A percentile compares a stretch with the other conserved stretches of the same genome.
These are phyloP conservation scores for Staurois parvus DNA, from an alignment of 2,797 vertebrate species.

Conservation along the genomic window DNA sequence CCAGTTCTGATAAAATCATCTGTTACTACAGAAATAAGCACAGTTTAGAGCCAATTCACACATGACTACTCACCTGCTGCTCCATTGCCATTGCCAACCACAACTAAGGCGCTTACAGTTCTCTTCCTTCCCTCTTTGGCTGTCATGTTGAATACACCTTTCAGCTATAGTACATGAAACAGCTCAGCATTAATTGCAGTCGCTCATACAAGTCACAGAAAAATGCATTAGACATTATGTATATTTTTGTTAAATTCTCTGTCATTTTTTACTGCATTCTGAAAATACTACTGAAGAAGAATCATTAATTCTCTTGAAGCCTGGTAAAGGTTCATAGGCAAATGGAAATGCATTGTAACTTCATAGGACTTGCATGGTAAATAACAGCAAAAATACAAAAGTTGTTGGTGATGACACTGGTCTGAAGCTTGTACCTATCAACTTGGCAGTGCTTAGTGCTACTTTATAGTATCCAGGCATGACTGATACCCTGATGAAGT, in stretches of 20 bases:
- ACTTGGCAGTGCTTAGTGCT: not conserved
- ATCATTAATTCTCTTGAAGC: not conserved
- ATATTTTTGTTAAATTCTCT: not conserved
- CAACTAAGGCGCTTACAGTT: constrained; percentile 88
- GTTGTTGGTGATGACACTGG: too few species aligned
- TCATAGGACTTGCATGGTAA: too few species aligned
- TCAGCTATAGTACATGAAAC: constrained; percentile 79
- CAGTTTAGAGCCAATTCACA: not conserved
- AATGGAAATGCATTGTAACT: not conserved
- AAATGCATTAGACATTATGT: not conserved
- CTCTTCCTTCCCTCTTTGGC: constrained; percentile 93
- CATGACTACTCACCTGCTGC: constrained; percentile 82
- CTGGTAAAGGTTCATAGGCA: not conserved
- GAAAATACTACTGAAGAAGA: too few species aligned
- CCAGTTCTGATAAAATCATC: not conserved
- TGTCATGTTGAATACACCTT: constrained; percentile 94
- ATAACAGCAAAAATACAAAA: too few species aligned
- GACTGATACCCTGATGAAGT: too few species aligned
- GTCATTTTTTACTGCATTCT: not conserved
- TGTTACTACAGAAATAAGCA: not conserved
- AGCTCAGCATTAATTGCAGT: not conserved
- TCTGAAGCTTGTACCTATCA: not conserved
- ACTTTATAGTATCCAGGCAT: too few species aligned
- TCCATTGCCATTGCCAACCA: constrained; percentile 91
- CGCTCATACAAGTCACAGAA: not conserved